Base-by-base conservation (phyloP, 2,113 vertebrate species). In the Actinemys pallida region DNA sequence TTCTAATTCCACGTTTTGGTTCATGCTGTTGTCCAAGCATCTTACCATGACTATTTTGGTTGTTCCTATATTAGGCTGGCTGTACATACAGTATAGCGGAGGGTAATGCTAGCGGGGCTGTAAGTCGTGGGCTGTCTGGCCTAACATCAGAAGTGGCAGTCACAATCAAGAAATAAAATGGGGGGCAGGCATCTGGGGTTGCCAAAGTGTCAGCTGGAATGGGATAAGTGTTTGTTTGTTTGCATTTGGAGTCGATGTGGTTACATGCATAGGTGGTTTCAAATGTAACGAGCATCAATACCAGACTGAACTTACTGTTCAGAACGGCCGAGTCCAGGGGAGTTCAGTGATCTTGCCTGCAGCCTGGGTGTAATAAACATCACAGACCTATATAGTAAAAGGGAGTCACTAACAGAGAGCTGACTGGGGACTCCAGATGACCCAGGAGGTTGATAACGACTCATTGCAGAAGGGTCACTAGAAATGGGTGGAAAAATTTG, bases 1-100 rank as follows among this genome's bases (percentile, higher is more conserved):
- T 86, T 50, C 59, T 10, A 13, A 93, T 85, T 91, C 62, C 79
- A 89, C 62, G 39, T 39, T 84, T 69, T 19, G 57, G 62, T 50
- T 86, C 81, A 81, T 54, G 17, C 69, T 76, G 52, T n/a, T 83
- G 31, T n/a, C 5, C 81, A 52, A 1, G 0, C 20, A 5, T 45
- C 0, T 1, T 78, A n/a, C 0, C 0, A 39, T 0, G 2, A n/a
- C 39, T 16, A 5, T 39, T 42, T 0, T 4, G 56, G 49, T 52
- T 1, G 0, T 50, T 39, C 39, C 35, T 24, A 24, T 84, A 1
- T 10, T 29, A n/a, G 81, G 22, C 6, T 20, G 39, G 20, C 47
- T 84, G 19, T 52, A 22, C 39, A 76, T 25, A 39, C 72, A 42
- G 7, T 25, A 14, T n/a, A 29, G 9, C 25, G 29, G 14, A 6